Evolutionary conservation across 2,888 invertebrate genomes (phyloP).

Genomic region (Lasioglossum villosulum): DNA sequence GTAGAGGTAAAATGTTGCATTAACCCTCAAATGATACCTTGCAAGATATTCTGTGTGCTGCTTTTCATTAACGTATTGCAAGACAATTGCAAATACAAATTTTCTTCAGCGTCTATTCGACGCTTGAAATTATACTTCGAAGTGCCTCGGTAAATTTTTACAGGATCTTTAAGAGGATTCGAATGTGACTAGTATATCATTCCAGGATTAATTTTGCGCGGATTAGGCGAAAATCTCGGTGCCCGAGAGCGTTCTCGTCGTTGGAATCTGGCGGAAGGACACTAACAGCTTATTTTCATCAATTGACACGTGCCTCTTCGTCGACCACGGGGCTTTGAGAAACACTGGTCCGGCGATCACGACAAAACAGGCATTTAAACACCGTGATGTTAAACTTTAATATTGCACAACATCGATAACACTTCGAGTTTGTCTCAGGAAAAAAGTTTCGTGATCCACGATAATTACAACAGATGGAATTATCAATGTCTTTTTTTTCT

Average conservation of each 20-base stretch:
- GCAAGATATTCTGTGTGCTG: too few species aligned
- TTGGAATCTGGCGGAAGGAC: conserved; percentile 29
- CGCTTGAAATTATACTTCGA: background rate
- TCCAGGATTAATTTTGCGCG: background rate
- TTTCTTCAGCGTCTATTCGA: background rate
- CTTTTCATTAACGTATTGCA: background rate
- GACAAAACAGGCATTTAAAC: conserved; percentile 53
- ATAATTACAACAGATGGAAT: conserved; percentile 58
- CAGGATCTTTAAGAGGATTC: background rate
- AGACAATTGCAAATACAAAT: background rate
- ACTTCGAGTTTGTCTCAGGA: conserved; percentile 69
- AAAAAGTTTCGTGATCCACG: conserved; percentile 67
- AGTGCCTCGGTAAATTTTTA: background rate
- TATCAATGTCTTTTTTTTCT: conserved; percentile 32
- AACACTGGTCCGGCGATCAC: conserved; percentile 74
- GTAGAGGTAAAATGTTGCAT: background rate
- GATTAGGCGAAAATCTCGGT: background rate
- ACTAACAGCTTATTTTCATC: background rate
- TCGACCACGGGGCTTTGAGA: conserved; percentile 67
- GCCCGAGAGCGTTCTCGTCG: background rate
- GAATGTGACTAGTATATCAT: background rate
- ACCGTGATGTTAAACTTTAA: conserved; percentile 71
- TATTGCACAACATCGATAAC: conserved; percentile 78
- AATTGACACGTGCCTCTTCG: conserved; percentile 1
- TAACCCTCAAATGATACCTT: background rate